phyloP scores from a whole-genome alignment of 2,888 invertebrate species.

The Lepas anatifera region DNA sequence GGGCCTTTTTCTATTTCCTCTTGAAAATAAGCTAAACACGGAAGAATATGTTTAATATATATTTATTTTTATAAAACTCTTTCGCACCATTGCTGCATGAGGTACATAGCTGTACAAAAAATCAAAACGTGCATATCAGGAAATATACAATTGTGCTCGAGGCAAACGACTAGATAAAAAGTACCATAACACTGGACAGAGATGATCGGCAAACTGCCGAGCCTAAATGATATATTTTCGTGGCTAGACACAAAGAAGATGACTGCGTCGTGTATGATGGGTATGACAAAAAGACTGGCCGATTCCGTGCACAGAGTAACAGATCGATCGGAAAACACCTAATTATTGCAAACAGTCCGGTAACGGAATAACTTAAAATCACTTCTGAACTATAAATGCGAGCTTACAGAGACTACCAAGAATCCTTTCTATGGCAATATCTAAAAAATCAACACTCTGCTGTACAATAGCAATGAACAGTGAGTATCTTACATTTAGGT shows the following conservation, averaged over 20 bases:
- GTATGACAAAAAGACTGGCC: too few relatives aligned
- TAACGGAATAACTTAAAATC: background rate
- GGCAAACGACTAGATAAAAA: conserved; percentile 3
- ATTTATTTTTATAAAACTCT: too few relatives aligned
- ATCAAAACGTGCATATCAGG: background rate
- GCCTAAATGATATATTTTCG: background rate
- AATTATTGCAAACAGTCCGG: background rate
- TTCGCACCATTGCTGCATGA: too few relatives aligned
- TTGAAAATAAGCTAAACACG: too few relatives aligned
- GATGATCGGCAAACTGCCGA: background rate
- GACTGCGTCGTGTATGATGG: too few relatives aligned
- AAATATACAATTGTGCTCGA: background rate
- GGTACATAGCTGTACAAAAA: background rate
- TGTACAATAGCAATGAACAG: background rate
- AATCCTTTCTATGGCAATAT: too few relatives aligned
- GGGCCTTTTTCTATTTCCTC: too few relatives aligned
- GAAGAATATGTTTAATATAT: too few relatives aligned
- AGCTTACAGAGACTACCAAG: background rate
- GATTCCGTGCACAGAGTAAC: background rate
- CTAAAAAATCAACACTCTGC: background rate
- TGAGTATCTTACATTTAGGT: conserved; percentile 4
- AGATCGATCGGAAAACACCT: background rate
- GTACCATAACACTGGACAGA: background rate
- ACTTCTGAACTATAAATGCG: background rate
- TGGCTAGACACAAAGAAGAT: background rate